phyloP scores from a whole-genome alignment of 2,888 invertebrate species.

The Standfussiana lucernea region DNA sequence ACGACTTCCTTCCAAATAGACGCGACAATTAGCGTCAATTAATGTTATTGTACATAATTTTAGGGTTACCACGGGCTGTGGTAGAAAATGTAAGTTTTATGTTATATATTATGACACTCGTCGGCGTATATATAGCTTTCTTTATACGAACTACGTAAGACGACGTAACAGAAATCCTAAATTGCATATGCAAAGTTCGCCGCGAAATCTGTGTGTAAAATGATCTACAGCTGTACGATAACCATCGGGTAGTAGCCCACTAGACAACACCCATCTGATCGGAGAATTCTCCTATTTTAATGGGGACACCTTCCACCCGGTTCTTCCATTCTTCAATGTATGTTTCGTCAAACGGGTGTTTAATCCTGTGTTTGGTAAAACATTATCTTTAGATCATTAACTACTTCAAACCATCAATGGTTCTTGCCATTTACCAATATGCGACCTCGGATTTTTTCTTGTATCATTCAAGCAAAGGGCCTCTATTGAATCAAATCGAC shows the following conservation, averaged over 20 bases:
- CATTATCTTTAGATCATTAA: too few species aligned
- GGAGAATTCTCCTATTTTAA: too few species aligned
- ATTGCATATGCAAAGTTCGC: neutral
- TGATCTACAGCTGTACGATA: neutral
- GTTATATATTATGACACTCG: neutral
- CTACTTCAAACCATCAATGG: too few species aligned
- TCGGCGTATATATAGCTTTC: neutral
- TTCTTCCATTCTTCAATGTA: neutral
- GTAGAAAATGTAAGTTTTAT: neutral
- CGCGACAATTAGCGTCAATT: conserved; percentile 66
- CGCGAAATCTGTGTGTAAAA: neutral
- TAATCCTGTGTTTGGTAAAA: neutral
- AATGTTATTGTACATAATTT: conserved; percentile 56
- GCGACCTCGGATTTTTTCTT: neutral
- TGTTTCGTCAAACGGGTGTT: neutral
- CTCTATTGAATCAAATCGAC: neutral
- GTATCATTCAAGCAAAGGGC: neutral
- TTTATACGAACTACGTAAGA: neutral
- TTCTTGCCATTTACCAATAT: neutral
- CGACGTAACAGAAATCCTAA: neutral
- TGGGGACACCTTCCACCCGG: neutral
- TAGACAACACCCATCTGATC: neutral
- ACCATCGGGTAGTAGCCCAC: neutral
- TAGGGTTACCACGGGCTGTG: conserved; percentile 10
- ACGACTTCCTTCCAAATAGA: conserved; percentile 54